These are phyloP conservation scores for Planiliza haematocheilus DNA, from an alignment of 2,113 vertebrate species.

Conservation along the genomic window DNA sequence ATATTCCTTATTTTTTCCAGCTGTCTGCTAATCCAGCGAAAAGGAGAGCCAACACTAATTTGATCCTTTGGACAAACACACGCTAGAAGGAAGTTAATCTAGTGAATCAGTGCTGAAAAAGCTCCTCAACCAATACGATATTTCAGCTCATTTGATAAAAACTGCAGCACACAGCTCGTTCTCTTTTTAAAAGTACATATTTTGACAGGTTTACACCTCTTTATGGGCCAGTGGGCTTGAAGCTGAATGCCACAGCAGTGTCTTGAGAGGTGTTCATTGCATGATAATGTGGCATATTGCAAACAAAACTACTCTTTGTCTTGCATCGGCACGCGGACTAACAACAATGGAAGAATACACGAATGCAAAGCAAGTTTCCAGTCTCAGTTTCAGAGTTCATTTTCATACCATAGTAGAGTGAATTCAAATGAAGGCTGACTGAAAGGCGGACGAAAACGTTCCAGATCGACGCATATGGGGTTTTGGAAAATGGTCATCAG, in stretches of 20 bases:
- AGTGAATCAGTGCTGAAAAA: not conserved
- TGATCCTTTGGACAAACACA: not conserved
- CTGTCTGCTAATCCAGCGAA: too few relatives aligned
- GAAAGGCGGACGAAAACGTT: not conserved
- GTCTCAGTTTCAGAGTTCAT: slow-evolving; percentile 2
- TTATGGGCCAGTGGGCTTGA: too few relatives aligned
- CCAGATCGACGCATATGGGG: too few relatives aligned
- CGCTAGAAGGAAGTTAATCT: not conserved
- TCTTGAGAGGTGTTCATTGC: too few relatives aligned
- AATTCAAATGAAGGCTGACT: not conserved
- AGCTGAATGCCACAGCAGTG: too few relatives aligned
- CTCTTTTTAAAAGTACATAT: too few relatives aligned
- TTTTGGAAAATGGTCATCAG: not conserved
- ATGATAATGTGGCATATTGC: not conserved
- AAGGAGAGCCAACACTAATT: too few relatives aligned
- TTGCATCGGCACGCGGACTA: not conserved
- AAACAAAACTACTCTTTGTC: not conserved
- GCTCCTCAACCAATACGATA: too few relatives aligned
- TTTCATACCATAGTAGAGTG: not conserved
- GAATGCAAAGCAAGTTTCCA: slow-evolving; percentile 11
- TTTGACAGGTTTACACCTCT: too few relatives aligned
- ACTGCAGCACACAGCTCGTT: too few relatives aligned
- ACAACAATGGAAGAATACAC: slow-evolving; percentile 5
- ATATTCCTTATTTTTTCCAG: not conserved
- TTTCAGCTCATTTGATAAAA: too few relatives aligned